Evolutionary conservation across 1,140 invertebrate species (phyloP).

Genomic region (Hyles euphorbiae): DNA sequence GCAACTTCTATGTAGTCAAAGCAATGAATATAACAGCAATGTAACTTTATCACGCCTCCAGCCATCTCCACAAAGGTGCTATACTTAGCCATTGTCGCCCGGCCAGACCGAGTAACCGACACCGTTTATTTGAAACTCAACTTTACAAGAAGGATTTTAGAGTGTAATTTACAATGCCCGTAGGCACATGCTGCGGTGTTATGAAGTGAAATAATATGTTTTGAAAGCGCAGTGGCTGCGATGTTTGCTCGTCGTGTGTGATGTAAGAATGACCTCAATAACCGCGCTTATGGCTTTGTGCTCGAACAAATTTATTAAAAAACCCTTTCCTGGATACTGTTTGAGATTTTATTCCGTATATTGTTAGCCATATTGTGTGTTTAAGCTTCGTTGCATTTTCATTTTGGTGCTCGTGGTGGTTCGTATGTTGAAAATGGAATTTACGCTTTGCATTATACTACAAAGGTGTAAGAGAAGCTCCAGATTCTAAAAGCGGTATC

Average conservation of each 20-base stretch:
- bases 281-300: neutral
- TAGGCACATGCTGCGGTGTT: neutral
- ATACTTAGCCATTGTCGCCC: constrained; percentile 4
- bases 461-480: no score
- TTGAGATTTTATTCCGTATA: no score
- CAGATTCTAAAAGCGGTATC: no score
- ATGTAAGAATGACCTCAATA: constrained; percentile 20
- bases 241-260: constrained; percentile 13
- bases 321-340: no score
- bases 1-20: constrained; percentile 3
- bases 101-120: neutral
- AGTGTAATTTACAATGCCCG: no score
- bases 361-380: no score
- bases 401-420: no score
- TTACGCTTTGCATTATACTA: no score
- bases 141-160: no score
- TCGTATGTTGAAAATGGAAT: no score
- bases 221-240: constrained; percentile 15
- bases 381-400: no score
- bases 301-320: neutral
- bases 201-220: constrained; percentile 11
- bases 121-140: no score
- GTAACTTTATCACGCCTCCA: constrained; percentile 15
- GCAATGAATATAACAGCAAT: constrained; percentile 17
- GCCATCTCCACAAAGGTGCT: constrained; percentile 18